Base-by-base conservation (phyloP, 2,888 invertebrate genomes). In the Zaprionus obscuricornis region DNA sequence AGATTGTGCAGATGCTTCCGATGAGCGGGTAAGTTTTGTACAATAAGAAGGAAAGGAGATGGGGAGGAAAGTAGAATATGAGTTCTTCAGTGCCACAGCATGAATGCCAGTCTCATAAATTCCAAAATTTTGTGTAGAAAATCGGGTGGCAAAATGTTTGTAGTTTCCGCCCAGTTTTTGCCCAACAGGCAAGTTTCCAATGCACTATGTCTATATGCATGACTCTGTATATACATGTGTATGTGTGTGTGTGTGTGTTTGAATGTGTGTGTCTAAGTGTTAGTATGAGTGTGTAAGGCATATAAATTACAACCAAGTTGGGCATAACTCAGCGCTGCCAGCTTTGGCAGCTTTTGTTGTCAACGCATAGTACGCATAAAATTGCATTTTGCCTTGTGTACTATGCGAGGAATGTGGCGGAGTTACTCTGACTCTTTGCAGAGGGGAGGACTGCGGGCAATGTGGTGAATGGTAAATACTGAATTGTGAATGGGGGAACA, bases 1-100 rank as follows among this genome's bases (percentile, higher is more conserved):
- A 63, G 97, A 98, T 89, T 98, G 98, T 85, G 92, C 93, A 0
- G 96, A 97, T 91, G 94, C 93, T 45, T 94, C 95, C 59, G 97
- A 97, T 90, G 97, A 98, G 91, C 90, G 92, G 90, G 95, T 94
- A 89, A 91, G 90, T 89, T 2, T 2, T n/a, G 8, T n/a, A n/a
- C n/a, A n/a, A n/a, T n/a, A n/a, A n/a, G n/a, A n/a, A n/a, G n/a
- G n/a, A n/a, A n/a, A n/a, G n/a, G n/a, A n/a, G n/a, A n/a, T n/a
- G n/a, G n/a, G n/a, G n/a, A n/a, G n/a, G n/a, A n/a, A n/a, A n/a
- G n/a, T n/a, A n/a, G n/a, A n/a, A n/a, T n/a, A n/a, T n/a, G n/a
- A n/a, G n/a, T n/a, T n/a, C n/a, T n/a, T n/a, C n/a, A 45, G 14
- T 8, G 13, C 27, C 13, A 13, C 29, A 14, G 46, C 10, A 2